Conservation (phyloP, 2,888 invertebrate species). For the Phengaris arion region DNA sequence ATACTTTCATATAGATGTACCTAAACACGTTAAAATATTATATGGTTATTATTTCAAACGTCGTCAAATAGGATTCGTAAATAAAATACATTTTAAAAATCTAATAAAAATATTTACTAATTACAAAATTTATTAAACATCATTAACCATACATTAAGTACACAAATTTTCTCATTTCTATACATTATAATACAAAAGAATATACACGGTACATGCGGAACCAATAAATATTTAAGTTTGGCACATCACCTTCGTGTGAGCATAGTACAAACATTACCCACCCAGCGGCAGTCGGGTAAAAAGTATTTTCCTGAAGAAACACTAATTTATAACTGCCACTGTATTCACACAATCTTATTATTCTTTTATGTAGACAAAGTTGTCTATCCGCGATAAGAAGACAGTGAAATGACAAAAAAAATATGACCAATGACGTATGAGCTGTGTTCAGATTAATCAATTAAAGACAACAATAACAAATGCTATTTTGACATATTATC, state of each 20-base stretch:
- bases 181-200: constrained; percentile 58
- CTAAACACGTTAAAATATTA: too few relatives aligned
- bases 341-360: constrained; percentile 55
- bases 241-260: constrained; percentile 25
- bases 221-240: constrained; percentile 49
- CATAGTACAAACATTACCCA: not conserved
- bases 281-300: not conserved
- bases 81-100: constrained; percentile 34
- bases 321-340: constrained; percentile 65
- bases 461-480: too few relatives aligned
- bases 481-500: too few relatives aligned
- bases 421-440: too few relatives aligned
- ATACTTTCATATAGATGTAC: too few relatives aligned
- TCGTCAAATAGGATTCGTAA: not conserved
- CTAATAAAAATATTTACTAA: constrained; percentile 59
- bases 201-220: constrained; percentile 60
- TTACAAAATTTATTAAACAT: constrained; percentile 60
- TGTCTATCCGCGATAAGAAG: not conserved
- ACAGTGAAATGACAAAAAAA: too few relatives aligned
- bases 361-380: not conserved
- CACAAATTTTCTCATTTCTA: constrained; percentile 55
- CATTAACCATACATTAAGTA: constrained; percentile 49
- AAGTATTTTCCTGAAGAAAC: not conserved
- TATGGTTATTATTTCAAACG: too few relatives aligned
- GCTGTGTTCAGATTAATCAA: too few relatives aligned